Base-by-base conservation (phyloP, 2,888 invertebrate genomes). In the Caenorhabditis virilis region DNA sequence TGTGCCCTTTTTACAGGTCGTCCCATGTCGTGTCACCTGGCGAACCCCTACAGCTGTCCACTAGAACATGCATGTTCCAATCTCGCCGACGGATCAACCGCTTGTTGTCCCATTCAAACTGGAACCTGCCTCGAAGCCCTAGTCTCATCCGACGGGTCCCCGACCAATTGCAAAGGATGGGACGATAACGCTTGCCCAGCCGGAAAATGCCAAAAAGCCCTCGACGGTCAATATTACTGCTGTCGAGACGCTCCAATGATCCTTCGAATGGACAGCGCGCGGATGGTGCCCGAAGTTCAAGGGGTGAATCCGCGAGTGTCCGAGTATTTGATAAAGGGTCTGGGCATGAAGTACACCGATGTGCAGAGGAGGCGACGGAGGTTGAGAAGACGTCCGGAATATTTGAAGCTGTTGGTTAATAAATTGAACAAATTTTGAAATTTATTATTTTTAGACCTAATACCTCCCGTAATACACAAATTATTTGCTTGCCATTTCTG, bases 41-140 rank as follows among this genome's bases (percentile, higher is more conserved):
- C 65, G 0, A 69, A 75, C 51, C 74, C 74, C 2, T 35, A 54
- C 20, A 66, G 72, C 9, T 77, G 76, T 61, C 74, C 76, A 15
- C 36, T 46, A 23, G 74, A 75, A 30, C 59, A 65, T 33, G 39
- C 51, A 39, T 77, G 76, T 41, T 57, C 63, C 1, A 5, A 23
- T 0, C 65, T 77, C 15, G 46, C 69, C 43, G 76, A 77, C 38
- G 73, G 69, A 0, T 53, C 66, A 18, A 52, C 54, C 3, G 67
- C 76, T 1, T 77, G 76, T 49, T 77, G 76, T 42, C 73, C 69
- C 0, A 47, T 69, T n/a, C 56, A 50, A 16, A 52, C 52, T 0
- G 50, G 67, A 5, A 26, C 56, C 11, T 77, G 74, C 41, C 51
- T 56, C 0, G 69, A 72, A 45, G 74, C 73, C 1, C 48, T 72